Evolutionary conservation across 2,888 invertebrate genomes (phyloP), one percentile per base, ranked within the genome.

Genomic region (Pheosia tremula): DNA sequence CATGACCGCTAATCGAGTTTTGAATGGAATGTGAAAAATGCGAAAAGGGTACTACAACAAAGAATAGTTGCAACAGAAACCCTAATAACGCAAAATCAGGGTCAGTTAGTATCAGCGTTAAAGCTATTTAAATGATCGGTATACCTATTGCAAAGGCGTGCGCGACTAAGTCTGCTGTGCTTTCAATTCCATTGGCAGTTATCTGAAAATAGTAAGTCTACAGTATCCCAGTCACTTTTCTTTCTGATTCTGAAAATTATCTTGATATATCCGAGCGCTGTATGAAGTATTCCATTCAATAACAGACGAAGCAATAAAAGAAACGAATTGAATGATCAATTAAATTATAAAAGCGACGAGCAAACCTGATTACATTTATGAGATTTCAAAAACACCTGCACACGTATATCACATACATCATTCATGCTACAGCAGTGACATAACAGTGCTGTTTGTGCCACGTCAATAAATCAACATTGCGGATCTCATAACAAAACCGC

Each of bases 1-100:
- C 70, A 78, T 77, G 80, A 76, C 80, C 79, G 83, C 79, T 86
- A 85, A 85, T 85, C 83, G 79, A 85, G 83, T 86, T 83, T 65
- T 71, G 59, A 69, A 71, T 74, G 68, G 63, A 80, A 74, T 80
- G 75, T 77, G 73, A 75, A 71, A 70, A 74, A 74, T 63, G 61
- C 24, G 68, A 69, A 71, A 69, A 58, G 49, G 61, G 60, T 73
- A 64, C 60, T 60, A 38, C 66, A 59, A 66, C 64, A 50, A 53
- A 24, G 24, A 50, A 13, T 24, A 24, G 1, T 49, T 24, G 2
- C 24, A 24, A 24, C 24, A 24, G 24, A 24, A 24, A 24, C 24
- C 24, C 24, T 24, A 24, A 24, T 24, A 24, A 24, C 24, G 24
- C 24, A 24, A 24, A 24, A 24, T 24, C 24, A 24, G 24, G 24